Evolutionary conservation across 1,140 invertebrate species (phyloP).

Genomic region (Pollicipes pollicipes): DNA sequence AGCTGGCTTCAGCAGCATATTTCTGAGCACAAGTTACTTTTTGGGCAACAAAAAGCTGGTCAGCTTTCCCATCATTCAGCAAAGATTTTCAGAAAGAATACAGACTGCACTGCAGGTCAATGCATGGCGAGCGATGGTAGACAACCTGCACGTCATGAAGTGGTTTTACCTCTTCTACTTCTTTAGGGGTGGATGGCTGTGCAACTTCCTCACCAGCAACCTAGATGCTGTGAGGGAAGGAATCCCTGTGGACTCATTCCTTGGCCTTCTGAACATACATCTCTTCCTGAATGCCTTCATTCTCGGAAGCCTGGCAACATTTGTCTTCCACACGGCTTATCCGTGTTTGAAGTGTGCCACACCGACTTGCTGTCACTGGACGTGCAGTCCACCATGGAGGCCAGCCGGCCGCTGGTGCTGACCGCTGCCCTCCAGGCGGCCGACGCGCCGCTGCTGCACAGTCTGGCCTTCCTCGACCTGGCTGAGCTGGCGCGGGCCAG

Average conservation of each 20-base stretch:
- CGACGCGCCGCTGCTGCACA: neutral
- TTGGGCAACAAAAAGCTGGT: neutral
- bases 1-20: neutral
- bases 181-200: neutral
- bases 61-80: neutral
- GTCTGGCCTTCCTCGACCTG: neutral
- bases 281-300: neutral
- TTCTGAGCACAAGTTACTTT: neutral
- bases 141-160: neutral
- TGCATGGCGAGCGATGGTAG: neutral
- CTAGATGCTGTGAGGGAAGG: neutral
- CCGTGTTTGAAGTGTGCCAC: neutral
- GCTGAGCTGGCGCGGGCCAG: neutral
- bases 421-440: neutral
- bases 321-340: neutral
- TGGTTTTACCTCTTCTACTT: neutral
- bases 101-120: neutral
- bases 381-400: neutral
- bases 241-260: neutral
- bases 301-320: neutral
- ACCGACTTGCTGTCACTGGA: neutral
- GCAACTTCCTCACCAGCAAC: neutral
- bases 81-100: neutral
- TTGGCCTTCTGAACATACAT: neutral
- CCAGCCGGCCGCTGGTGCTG: neutral